Evolutionary conservation across 2,888 invertebrate species (phyloP).

Genomic region (Pandemis corylana): DNA sequence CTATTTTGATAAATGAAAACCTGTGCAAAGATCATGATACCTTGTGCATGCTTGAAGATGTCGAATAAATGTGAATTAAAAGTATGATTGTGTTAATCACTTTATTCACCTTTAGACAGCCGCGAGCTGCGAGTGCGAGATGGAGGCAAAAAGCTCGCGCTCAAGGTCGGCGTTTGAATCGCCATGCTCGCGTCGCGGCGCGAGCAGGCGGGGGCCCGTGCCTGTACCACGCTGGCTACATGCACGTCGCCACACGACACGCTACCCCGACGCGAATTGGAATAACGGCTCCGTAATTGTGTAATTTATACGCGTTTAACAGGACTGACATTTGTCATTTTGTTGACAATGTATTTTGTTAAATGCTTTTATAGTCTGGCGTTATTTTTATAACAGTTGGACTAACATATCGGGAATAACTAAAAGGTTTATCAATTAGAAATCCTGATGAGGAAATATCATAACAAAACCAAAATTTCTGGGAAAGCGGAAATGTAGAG

Average conservation of each 20-base stretch:
- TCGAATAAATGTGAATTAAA: conserved; percentile 29
- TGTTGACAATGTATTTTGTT: background rate
- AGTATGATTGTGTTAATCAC: conserved; percentile 15
- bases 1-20: conserved; percentile 1
- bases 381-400: background rate
- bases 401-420: background rate
- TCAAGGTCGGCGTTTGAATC: conserved; percentile 28
- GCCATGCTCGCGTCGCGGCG: conserved; percentile 2
- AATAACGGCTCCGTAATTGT: conserved; percentile 24
- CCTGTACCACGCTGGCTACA: no score
- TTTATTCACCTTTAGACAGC: conserved; percentile 7
- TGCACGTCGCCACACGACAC: background rate
- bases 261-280: conserved; percentile 10
- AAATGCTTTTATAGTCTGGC: background rate
- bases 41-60: background rate
- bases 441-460: conserved; percentile 5
- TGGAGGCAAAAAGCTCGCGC: conserved; percentile 28
- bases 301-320: conserved; percentile 28
- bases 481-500: background rate
- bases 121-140: background rate
- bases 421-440: conserved; percentile 8
- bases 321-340: conserved; percentile 29
- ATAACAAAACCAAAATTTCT: conserved; percentile 14
- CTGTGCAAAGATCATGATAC: background rate
- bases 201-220: background rate